Base-by-base conservation (phyloP, 2,888 invertebrate genomes). In the Caenorhabditis sinica region DNA sequence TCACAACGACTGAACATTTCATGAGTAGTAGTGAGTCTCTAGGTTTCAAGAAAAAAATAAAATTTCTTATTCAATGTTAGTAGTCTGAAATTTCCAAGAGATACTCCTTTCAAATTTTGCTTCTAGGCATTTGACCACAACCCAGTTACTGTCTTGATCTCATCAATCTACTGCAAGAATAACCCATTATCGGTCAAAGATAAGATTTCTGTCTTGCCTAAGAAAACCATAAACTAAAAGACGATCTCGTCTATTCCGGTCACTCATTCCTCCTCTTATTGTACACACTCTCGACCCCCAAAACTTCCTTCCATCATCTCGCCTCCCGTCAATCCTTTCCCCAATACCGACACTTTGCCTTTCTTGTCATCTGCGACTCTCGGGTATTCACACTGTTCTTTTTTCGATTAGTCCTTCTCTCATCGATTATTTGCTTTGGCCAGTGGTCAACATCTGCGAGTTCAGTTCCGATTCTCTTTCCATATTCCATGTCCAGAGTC, bases 341-440 rank as follows among this genome's bases (percentile, higher is more conserved):
- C 8, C 61, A 60, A 51, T 69, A 66, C 69, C 69, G 69, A 77
- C 76, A 51, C 40, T 40, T 61, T 40, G n/a, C 17, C n/a, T 2
- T 63, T 60, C 49, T n/a, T 8, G 51, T 66, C 25, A 23, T 61
- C 79, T 79, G 56, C 28, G 79, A 71, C 53, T 79, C 71, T 43
- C 45, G 43, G 45, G 40, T 63, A 28, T 72, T 79, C 65, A 63
- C 71, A 63, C 77, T 63, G 33, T 33, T 51, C 53, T 28, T 36
- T 20, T 20, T 49, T 45, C 49, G 49, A 49, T 49, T 49, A 49
- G 25, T 28, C 28, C 25, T 28, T 56, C 23, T 28, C 56, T 61
- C 61, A 71, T 79, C 36, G 79, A 79, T 79, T 79, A 79, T 79
- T 79, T 79, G 79, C 63, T 65, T 79, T 79, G 58, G 56, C 36